These are phyloP conservation scores for Ceratitis capitata DNA, from an alignment of 1,140 invertebrate genomes.

Conservation along the genomic window DNA sequence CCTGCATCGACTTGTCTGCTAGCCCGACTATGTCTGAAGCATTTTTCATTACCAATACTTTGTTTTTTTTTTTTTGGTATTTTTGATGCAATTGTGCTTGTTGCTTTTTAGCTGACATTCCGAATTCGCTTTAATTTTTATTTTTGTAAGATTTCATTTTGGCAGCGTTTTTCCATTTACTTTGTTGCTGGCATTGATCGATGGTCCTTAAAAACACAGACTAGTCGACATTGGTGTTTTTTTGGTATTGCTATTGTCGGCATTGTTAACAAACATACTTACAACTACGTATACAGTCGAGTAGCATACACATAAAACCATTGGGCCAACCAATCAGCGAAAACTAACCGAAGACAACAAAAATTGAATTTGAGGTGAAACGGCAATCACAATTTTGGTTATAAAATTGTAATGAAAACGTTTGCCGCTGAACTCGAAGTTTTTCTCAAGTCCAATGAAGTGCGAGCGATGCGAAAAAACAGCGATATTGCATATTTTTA, in stretches of 20 bases:
- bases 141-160: constrained; percentile 14
- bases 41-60: background rate
- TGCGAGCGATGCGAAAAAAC: too few relatives aligned
- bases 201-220: constrained; percentile 39
- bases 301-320: background rate
- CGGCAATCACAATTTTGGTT: background rate
- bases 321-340: background rate
- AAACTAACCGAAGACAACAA: background rate
- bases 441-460: too few relatives aligned
- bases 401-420: background rate
- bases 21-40: background rate
- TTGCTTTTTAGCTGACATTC: background rate
- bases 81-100: background rate
- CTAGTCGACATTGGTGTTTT: background rate
- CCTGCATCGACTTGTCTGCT: too few relatives aligned
- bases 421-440: too few relatives aligned
- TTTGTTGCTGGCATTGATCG: constrained; percentile 40
- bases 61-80: constrained; percentile 1
- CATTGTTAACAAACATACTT: too few relatives aligned
- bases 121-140: background rate
- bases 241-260: background rate
- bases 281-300: too few relatives aligned
- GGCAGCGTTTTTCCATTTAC: constrained; percentile 9
- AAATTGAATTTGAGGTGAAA: background rate
- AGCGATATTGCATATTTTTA: background rate